A percentile compares a stretch with the other conserved stretches of the same genome.
These are phyloP conservation scores for Ectemnius cavifrons DNA, from an alignment of 2,888 invertebrate species.

Conservation along the genomic window DNA sequence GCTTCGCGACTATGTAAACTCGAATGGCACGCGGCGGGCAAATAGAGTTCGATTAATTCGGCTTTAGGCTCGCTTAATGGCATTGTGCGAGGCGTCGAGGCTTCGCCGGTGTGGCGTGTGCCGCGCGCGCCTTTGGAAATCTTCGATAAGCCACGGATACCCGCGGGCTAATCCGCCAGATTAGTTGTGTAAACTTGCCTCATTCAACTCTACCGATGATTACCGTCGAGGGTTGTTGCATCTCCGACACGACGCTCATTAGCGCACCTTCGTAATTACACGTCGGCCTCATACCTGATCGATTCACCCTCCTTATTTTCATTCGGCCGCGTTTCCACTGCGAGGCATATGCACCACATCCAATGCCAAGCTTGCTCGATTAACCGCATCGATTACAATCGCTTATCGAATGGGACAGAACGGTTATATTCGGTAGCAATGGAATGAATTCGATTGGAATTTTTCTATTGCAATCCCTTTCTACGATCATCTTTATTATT, in stretches of 20 bases:
- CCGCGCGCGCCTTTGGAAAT: neutral
- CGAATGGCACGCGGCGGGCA: constrained; percentile 20
- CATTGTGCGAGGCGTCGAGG: constrained; percentile 20
- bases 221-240: neutral
- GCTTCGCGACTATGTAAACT: constrained; percentile 36
- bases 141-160: constrained; percentile 3
- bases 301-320: too few relatives aligned
- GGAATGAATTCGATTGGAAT: neutral
- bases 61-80: constrained; percentile 34
- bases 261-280: too few relatives aligned
- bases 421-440: neutral
- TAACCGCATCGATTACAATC: too few relatives aligned
- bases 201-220: neutral
- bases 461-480: too few relatives aligned
- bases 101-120: neutral
- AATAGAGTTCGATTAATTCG: constrained; percentile 43
- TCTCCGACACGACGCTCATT: neutral
- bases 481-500: too few relatives aligned
- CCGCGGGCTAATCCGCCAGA: constrained; percentile 1
- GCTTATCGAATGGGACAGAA: too few relatives aligned
- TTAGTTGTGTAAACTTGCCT: constrained; percentile 9
- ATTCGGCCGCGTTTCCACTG: too few relatives aligned
- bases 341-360: too few relatives aligned
- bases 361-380: too few relatives aligned
- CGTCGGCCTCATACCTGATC: too few relatives aligned